A percentile compares a stretch with the other conserved stretches of the same genome.
phyloP scores from a whole-genome alignment of 2,113 vertebrate species.

The Barnardius zonarius region DNA sequence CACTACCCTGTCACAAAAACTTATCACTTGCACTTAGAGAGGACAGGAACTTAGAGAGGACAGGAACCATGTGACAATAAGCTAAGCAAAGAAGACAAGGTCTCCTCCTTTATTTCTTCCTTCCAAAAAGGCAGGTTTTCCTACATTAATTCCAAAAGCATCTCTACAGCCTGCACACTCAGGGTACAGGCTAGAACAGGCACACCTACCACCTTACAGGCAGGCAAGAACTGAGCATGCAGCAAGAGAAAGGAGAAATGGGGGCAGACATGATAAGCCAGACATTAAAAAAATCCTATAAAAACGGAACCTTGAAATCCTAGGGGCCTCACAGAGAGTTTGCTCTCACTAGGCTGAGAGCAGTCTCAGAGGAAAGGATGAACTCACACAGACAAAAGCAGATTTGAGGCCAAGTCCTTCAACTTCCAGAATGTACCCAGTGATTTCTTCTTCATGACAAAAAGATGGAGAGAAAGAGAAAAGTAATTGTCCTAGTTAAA shows the following conservation, averaged over 20 bases:
- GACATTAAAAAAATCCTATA: not conserved
- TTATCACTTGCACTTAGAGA: not conserved
- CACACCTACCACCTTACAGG: not conserved
- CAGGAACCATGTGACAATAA: not conserved
- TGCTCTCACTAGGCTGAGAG: not conserved
- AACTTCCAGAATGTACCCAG: not conserved
- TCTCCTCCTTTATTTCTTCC: not conserved
- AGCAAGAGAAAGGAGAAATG: not conserved
- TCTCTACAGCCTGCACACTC: too few species aligned
- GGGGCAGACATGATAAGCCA: not conserved
- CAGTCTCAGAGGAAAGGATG: not conserved
- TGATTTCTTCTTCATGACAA: not conserved
- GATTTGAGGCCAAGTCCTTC: not conserved
- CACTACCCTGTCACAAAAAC: not conserved
- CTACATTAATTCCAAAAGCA: not conserved
- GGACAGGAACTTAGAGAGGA: not conserved
- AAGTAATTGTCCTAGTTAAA: not conserved
- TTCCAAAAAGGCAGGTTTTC: not conserved
- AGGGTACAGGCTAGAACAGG: not conserved
- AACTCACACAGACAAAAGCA: not conserved
- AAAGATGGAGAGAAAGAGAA: not conserved
- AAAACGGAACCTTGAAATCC: not conserved
- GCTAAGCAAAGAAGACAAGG: not conserved
- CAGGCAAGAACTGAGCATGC: not conserved
- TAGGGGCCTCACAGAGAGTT: not conserved